Conservation (phyloP, 2,888 invertebrate species). For the Aspidiotus rigidus region DNA sequence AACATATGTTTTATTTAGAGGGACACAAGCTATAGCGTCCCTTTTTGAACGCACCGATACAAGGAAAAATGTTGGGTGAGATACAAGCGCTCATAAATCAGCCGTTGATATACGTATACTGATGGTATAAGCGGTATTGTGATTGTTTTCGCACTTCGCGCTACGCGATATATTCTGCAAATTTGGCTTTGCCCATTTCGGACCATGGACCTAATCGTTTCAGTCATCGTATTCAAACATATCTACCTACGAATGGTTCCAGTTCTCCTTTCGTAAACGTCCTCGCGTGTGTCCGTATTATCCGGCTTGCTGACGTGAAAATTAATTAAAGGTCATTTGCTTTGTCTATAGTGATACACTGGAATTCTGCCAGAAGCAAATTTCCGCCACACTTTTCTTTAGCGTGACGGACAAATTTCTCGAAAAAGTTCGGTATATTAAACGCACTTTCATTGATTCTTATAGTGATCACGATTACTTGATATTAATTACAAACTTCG, state of each 20-base stretch:
- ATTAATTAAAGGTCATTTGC: slow-evolving; percentile 27
- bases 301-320: slow-evolving; percentile 6
- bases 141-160: neutral
- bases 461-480: no score
- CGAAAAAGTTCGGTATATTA: no score
- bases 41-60: neutral
- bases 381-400: no score
- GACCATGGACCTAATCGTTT: neutral
- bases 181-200: neutral
- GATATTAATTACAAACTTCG: no score
- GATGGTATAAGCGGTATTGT: neutral
- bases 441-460: no score
- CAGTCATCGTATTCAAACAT: neutral
- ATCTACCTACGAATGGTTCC: neutral
- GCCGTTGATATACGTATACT: neutral
- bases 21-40: neutral
- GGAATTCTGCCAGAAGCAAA: no score
- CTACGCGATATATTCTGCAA: neutral
- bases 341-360: no score
- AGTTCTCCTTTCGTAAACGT: no score
- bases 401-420: no score
- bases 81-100: neutral
- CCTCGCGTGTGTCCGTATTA: neutral
- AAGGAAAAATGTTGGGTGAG: neutral
- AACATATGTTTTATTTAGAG: slow-evolving; percentile 27